Conservation (phyloP, 2,113 vertebrate genomes). For the Solea senegalensis region DNA sequence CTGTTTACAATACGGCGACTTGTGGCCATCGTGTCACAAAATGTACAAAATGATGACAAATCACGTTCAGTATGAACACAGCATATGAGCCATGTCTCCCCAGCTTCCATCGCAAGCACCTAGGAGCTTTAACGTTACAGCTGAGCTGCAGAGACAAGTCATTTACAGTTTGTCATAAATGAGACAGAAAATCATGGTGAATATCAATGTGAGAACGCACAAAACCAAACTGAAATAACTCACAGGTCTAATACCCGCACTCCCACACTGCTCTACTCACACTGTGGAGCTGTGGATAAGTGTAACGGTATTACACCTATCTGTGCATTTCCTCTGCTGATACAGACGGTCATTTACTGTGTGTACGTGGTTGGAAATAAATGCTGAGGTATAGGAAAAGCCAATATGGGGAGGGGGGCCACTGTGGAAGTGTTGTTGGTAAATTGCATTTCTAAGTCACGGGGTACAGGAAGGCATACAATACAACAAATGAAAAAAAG, state of each 20-base stretch:
- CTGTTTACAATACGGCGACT: no score
- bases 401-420: constrained; percentile 26
- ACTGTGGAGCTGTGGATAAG: constrained; percentile 44
- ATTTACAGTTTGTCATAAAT: no score
- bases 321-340: constrained; percentile 8
- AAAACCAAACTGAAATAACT: constrained; percentile 7
- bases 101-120: no score
- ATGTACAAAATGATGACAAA: no score
- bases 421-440: constrained; percentile 9
- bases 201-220: no score
- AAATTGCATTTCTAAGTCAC: constrained; percentile 59
- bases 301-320: constrained; percentile 35
- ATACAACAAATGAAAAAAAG: background rate
- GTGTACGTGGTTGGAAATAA: constrained; percentile 7
- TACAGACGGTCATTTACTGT: constrained; percentile 17
- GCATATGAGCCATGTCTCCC: no score
- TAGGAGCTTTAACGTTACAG: no score
- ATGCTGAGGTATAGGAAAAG: constrained; percentile 51
- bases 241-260: constrained; percentile 4
- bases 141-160: no score
- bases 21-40: no score
- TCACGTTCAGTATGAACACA: no score
- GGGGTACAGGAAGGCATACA: constrained; percentile 1
- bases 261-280: constrained; percentile 5
- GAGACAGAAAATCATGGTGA: no score